Base-by-base conservation (phyloP, 2,888 invertebrate genomes). In the Orchestes rusci region DNA sequence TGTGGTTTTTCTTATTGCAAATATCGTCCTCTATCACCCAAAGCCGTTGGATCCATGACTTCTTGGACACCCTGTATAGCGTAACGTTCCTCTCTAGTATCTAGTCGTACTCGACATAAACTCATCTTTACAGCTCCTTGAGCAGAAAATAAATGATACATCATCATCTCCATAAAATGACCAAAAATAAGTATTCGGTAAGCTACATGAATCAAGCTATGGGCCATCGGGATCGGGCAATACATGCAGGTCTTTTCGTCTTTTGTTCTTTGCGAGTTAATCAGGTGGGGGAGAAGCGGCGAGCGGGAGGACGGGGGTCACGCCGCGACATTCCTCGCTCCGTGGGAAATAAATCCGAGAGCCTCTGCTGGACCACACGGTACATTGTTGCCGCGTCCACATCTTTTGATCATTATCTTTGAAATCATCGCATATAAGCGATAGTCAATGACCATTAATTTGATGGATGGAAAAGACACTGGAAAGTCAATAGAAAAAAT, bases 291-390 rank as follows among this genome's bases (percentile, higher is more conserved):
- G 50, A 54, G 45, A 53, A 43, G 48, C 50, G 49, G 48, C 52
- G 54, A 54, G 49, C 54, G 45, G 53, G 53, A 55, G 54, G 57
- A 28, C 28, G 45, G 43, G 50, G 45, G 50, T 45, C 50, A 50
- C 50, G 57, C 60, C 59, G 62, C 63, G 63, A 64, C 63, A 64
- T 64, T 64, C 63, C 62, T 57, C 58, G 62, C 60, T 58, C 62
- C 62, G 62, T 63, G 63, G 63, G 62, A 64, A 61, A 60, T 61
- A 57, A 50, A 50, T 56, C 58, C 58, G 40, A 50, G 44, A n/a
- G n/a, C n/a, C n/a, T n/a, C 47, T 46, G 44, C 43, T 40, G 50
- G 45, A 47, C 47, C 31, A 42, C 10, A 34, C 27, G 34, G 23
- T 29, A 33, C 45, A 4, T 32, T 16, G 50, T 50, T 50, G 50